phyloP scores from a whole-genome alignment of 2,797 vertebrate species.

The Alcedo atthis region DNA sequence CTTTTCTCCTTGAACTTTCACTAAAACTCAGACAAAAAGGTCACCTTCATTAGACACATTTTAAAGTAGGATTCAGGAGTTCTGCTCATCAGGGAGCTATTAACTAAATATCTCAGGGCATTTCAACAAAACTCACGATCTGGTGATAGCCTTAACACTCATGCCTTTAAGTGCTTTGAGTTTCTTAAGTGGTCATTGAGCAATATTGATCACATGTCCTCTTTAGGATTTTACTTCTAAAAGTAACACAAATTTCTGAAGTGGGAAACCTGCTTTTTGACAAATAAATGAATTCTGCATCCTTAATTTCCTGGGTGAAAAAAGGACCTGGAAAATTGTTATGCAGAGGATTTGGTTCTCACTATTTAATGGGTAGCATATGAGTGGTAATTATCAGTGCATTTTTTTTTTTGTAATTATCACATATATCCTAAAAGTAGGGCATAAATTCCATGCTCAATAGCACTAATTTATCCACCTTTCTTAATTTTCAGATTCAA shows the following conservation, averaged over 20 bases:
- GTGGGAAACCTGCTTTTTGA: not conserved
- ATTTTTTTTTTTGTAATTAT: fast-evolving
- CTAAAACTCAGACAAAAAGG: not conserved
- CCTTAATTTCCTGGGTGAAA: not conserved
- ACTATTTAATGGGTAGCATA: not conserved
- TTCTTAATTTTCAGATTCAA: conserved; percentile 72
- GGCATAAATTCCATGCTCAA: not conserved
- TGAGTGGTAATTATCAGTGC: not conserved
- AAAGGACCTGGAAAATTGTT: not conserved
- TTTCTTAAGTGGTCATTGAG: not conserved
- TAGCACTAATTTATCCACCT: not conserved
- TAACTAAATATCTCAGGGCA: not conserved
- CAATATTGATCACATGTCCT: not conserved
- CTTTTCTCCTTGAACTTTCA: not conserved
- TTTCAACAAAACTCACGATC: not conserved
- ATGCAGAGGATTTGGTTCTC: not conserved
- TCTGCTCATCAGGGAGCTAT: not conserved
- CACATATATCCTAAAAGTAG: not conserved
- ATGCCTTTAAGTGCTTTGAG: not conserved
- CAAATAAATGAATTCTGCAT: not conserved
- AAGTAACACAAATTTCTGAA: not conserved
- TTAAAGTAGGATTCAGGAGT: not conserved
- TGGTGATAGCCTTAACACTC: not conserved
- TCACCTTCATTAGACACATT: not conserved
- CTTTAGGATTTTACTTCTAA: not conserved